Conservation (phyloP, 2,113 vertebrate genomes). For the Callaeas wilsoni region DNA sequence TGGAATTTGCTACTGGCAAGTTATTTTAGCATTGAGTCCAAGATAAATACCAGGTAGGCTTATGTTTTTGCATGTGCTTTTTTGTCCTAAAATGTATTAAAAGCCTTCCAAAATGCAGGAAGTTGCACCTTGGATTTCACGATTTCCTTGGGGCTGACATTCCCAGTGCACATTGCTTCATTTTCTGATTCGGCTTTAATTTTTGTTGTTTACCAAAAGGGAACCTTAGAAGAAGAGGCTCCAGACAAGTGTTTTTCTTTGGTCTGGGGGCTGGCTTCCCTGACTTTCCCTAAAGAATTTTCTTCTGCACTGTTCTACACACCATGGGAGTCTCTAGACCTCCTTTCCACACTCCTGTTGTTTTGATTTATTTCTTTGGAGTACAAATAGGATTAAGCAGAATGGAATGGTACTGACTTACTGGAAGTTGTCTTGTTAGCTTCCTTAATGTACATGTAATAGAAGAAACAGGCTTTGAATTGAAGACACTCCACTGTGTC, state of each 20-base stretch:
- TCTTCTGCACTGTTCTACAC: neutral
- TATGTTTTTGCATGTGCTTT: slow-evolving; percentile 43
- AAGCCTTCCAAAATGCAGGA: slow-evolving; percentile 40
- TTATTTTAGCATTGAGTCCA: slow-evolving; percentile 55
- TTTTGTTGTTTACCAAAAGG: neutral
- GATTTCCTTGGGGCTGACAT: neutral
- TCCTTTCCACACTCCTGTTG: neutral
- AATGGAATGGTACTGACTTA: neutral
- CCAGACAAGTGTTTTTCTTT: neutral
- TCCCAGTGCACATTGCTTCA: neutral
- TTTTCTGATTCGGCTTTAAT: neutral
- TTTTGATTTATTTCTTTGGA: neutral
- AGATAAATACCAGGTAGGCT: slow-evolving; percentile 59
- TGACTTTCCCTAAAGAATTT: neutral
- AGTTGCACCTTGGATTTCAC: slow-evolving; percentile 55
- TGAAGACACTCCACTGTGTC: neutral
- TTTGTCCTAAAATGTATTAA: slow-evolving; percentile 54
- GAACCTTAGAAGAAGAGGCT: neutral
- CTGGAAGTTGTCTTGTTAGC: neutral
- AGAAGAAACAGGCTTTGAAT: neutral
- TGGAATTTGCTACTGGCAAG: slow-evolving; percentile 71
- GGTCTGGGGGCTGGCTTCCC: neutral
- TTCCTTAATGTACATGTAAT: neutral
- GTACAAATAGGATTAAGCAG: neutral
- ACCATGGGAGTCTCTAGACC: neutral